Percentiles rank a stretch among this genome's conserved stretches.
Evolutionary conservation across 2,113 vertebrate genomes (phyloP).

Genomic region (Antigone vipio): DNA sequence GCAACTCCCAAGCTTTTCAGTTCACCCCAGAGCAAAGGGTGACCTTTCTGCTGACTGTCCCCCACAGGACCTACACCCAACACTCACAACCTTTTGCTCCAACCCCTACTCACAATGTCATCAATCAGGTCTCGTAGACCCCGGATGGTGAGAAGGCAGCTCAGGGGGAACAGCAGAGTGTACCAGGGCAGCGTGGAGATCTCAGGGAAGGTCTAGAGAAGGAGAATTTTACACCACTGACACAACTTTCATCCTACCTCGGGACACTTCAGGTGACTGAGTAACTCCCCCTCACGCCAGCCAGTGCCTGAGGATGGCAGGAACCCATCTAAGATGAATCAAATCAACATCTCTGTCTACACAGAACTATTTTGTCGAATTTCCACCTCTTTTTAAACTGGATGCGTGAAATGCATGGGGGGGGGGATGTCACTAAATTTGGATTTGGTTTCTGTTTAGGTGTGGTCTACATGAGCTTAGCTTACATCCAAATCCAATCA

Average conservation of each 20-base stretch:
- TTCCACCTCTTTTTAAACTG: not conserved
- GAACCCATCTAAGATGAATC: not conserved
- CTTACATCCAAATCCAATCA: not conserved
- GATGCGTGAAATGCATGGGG: fast-evolving
- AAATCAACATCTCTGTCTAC: not conserved
- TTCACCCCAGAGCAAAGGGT: not conserved
- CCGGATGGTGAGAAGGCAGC: slow-evolving; percentile 79
- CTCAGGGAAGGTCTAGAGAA: slow-evolving; percentile 78
- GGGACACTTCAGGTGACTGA: not conserved
- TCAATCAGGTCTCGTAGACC: slow-evolving; percentile 84
- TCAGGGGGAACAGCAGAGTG: slow-evolving; percentile 80
- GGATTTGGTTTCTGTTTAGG: not conserved
- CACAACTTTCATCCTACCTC: not conserved
- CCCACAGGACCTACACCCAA: not conserved
- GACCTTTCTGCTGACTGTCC: fast-evolving
- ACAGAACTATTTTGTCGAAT: not conserved
- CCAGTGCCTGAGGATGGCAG: fast-evolving
- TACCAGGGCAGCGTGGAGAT: slow-evolving; percentile 93
- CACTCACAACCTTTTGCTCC: not conserved
- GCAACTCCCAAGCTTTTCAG: not conserved
- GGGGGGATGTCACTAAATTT: not conserved
- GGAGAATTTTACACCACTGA: not conserved
- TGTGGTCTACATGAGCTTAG: fast-evolving
- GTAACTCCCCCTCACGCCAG: fast-evolving
- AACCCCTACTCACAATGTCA: slow-evolving; percentile 82